Base-by-base conservation (phyloP, 2,888 invertebrate species). In the Himalopsyche tibetana region DNA sequence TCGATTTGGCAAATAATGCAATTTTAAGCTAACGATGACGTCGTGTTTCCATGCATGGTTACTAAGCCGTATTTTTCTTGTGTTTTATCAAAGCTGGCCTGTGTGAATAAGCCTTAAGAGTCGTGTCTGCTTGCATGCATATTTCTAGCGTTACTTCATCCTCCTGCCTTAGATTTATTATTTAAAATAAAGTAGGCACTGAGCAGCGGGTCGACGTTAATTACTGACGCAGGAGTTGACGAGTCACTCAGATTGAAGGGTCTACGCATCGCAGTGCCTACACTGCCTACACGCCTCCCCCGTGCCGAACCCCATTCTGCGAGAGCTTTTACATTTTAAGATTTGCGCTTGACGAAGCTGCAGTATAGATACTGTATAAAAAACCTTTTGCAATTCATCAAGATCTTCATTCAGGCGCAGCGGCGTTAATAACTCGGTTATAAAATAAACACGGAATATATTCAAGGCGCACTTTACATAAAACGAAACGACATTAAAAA, bases 141-240 rank as follows among this genome's bases (percentile, higher is more conserved):
- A 74, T 74, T 74, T 74, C 74, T 74, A 74, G 74, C 28, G 74
- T 38, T 38, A 74, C 36, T 74, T 74, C 83, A 69, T 42, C 83
- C 69, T 17, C 55, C 69, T 69, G 63, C 55, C 42, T 74, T 42
- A 40, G 69, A 69, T 83, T 83, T 83, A 83, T 83, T 83, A 83
- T 83, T 83, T 83, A 63, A 83, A 83, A 83, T 69, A 69, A 19
- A 38, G 38, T 28, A 83, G 83, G 69, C 83, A 36, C n/a, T n/a
- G 63, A 63, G 28, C 63, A 63, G 83, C 38, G 69, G 69, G 69
- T 51, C 83, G 38, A 63, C 83, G 69, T 83, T 83, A 83, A 83
- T 83, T 83, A 83, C 83, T 69, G 69, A 45, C 83, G 38, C 51
- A 55, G 74, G 28, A 74, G 74, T 74, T 74, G 74, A 74, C 74